Percentiles rank a stretch among this genome's conserved stretches.
phyloP scores from a whole-genome alignment of 1,140 invertebrate genomes.

The Zaprionus vittiger region DNA sequence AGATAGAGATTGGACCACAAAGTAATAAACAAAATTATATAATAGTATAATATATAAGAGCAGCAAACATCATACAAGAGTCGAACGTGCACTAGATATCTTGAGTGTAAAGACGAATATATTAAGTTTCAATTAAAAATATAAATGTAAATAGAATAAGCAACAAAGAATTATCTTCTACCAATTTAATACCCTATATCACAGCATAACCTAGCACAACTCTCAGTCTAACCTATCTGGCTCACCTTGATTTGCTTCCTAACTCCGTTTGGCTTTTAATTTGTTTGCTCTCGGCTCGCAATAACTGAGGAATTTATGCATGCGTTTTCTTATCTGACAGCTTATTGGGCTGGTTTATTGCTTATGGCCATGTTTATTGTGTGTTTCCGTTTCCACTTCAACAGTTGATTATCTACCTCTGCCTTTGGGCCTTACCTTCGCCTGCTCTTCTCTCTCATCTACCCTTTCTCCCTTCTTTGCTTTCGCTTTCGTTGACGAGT shows the following conservation, averaged over 20 bases:
- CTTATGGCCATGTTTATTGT: constrained; percentile 62
- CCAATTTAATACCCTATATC: background rate
- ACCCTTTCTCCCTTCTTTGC: background rate
- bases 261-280: constrained; percentile 53
- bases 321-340: constrained; percentile 12
- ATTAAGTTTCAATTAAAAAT: too few species aligned
- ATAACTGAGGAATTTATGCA: background rate
- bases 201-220: background rate
- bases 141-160: too few species aligned
- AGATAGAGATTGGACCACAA: too few species aligned
- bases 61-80: too few species aligned
- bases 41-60: too few species aligned
- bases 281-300: background rate
- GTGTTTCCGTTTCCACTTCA: constrained; percentile 45
- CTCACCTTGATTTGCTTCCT: background rate
- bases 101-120: too few species aligned
- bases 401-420: constrained; percentile 65
- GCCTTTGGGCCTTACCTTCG: constrained; percentile 13
- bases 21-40: too few species aligned
- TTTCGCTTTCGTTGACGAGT: constrained; percentile 19
- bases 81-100: too few species aligned
- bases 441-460: background rate
- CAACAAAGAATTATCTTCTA: background rate
- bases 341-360: constrained; percentile 54
- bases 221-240: background rate